Conservation (phyloP, 2,888 invertebrate genomes). For the Odiellus spinosus region DNA sequence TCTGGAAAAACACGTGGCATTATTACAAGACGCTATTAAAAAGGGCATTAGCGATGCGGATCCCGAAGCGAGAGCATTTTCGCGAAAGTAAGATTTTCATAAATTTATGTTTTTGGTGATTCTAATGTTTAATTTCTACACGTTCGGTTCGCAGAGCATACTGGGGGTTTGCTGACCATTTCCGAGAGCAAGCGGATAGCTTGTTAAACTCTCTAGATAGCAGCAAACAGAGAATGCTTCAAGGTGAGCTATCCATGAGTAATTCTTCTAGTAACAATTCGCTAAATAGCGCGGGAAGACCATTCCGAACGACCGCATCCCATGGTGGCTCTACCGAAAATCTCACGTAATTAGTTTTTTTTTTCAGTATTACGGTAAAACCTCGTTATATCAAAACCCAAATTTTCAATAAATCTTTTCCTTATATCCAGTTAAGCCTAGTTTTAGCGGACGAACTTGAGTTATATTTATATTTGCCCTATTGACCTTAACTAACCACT, state of each 20-base stretch:
- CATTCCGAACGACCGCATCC: conserved; percentile 14
- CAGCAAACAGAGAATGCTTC: conserved; percentile 49
- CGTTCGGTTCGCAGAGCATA: conserved; percentile 49
- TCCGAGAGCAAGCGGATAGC: conserved; percentile 73
- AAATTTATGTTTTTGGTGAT: too few species aligned
- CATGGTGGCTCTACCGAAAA: conserved; percentile 24
- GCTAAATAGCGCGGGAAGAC: conserved; percentile 24
- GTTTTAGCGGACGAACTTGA: too few species aligned
- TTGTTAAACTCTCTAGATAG: conserved; percentile 68
- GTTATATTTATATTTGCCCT: too few species aligned
- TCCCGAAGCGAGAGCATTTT: conserved; percentile 62
- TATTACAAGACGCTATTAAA: conserved; percentile 61
- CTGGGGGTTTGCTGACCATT: conserved; percentile 73
- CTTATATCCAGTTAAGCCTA: too few species aligned
- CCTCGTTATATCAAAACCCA: too few species aligned
- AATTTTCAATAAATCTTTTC: too few species aligned
- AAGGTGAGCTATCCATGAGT: conserved; percentile 35
- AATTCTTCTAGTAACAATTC: conserved; percentile 34
- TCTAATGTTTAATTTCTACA: too few species aligned
- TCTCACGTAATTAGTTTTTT: conserved; percentile 16
- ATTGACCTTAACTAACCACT: too few species aligned
- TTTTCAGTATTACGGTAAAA: neutral
- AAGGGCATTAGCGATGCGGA: conserved; percentile 83
- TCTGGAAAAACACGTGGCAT: conserved; percentile 60
- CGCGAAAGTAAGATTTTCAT: conserved; percentile 48